Conservation (phyloP, 2,113 vertebrate species). For the Eurypyga helias region DNA sequence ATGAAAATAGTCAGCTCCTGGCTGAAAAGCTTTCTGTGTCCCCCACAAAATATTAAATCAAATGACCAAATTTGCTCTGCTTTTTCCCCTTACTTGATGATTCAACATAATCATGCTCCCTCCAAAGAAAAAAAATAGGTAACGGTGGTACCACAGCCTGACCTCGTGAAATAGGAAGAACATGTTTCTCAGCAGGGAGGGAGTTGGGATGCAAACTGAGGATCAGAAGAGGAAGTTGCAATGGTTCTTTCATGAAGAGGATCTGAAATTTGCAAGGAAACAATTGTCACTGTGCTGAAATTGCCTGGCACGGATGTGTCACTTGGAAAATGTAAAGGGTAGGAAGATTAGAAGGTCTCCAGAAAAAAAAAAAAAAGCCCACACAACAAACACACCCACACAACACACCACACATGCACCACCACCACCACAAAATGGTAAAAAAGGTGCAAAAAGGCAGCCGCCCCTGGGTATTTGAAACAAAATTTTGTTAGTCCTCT, state of each 20-base stretch:
- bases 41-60: background rate
- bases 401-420: no score
- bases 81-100: background rate
- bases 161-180: background rate
- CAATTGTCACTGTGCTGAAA: background rate
- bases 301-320: background rate
- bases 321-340: background rate
- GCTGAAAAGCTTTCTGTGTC: background rate
- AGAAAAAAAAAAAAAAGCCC: background rate
- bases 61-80: background rate
- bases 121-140: background rate
- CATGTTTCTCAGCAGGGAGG: background rate
- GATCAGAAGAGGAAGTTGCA: background rate
- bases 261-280: background rate
- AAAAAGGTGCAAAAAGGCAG: background rate
- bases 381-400: no score
- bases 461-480: background rate
- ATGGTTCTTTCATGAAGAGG: background rate
- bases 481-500: background rate
- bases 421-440: no score
- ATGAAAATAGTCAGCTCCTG: background rate
- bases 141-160: background rate
- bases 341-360: background rate
- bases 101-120: background rate
- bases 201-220: background rate